Evolutionary conservation across 2,113 vertebrate species (phyloP), one percentile per base, ranked within the genome.

Genomic region (Oxyruncus cristatus): DNA sequence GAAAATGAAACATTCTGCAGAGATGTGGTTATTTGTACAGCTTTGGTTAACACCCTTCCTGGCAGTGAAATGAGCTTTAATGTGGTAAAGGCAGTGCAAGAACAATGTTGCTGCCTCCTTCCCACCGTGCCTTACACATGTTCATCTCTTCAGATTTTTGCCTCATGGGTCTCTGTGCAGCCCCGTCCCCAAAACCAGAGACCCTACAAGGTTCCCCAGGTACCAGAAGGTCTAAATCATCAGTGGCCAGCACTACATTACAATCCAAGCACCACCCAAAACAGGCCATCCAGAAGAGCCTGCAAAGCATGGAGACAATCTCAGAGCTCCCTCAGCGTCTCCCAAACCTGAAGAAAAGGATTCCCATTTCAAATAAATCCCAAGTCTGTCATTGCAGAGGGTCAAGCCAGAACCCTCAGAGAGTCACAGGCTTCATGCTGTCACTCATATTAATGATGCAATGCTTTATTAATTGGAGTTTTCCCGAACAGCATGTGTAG

Each of bases 11-110:
- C 80, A 80, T 91, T 84, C 79, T 95, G 89, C 84, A 95, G 88
- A 94, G 63, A 88, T 27, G 13, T 71, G 80, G 95, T 95, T 95
- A 95, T 93, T 85, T 81, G 86, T 81, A 81, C 68, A 91, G 76
- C 91, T 96, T 95, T 95, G 94, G 94, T 95, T 96, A 95, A 97
- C 95, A 95, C 95, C 95, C 95, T 95, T 97, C 96, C 93, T 95
- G 95, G 91, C 95, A 95, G 86, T 5, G 56, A 96, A 96, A 81
- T 65, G 86, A 0, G 0, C 67, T 96, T 96, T 95, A 59, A 91
- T 86, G 91, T 93, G 93, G 96, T 91, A 42, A 81, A 84, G 35
- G 41, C 88, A 85, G 44, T 4, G 35, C 42, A 56, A 92, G 83
- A 53, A 95, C 87, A 88, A 68, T 26, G 17, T 19, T 37, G 58